Conservation (phyloP, 2,888 invertebrate species). For the Chaetoderma sp. region DNA sequence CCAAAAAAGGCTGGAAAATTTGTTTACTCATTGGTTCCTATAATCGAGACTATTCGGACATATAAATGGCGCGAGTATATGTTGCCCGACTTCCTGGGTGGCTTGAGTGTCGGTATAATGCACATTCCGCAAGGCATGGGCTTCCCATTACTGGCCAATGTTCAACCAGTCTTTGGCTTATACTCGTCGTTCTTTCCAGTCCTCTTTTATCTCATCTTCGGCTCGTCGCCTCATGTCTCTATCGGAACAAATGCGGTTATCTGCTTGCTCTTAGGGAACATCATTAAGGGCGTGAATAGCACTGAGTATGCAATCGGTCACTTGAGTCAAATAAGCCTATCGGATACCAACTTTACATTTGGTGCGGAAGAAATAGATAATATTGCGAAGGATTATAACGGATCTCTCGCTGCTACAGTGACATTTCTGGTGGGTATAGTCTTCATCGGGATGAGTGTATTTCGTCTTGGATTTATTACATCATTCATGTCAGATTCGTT, state of each 20-base stretch:
- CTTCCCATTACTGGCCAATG: slow-evolving; percentile 54
- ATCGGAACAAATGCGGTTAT: slow-evolving; percentile 59
- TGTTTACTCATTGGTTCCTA: too few species aligned
- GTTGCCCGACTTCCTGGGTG: slow-evolving; percentile 49
- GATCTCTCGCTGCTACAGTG: slow-evolving; percentile 53
- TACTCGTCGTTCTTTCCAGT: slow-evolving; percentile 58
- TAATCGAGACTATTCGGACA: slow-evolving; percentile 33
- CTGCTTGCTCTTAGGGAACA: slow-evolving; percentile 54
- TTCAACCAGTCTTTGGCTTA: slow-evolving; percentile 52
- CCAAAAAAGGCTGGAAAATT: too few species aligned
- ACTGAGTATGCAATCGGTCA: too few species aligned
- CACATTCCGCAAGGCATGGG: slow-evolving; percentile 63
- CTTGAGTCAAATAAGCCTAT: too few species aligned
- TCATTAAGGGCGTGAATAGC: slow-evolving; percentile 6
- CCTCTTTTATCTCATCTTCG: slow-evolving; percentile 53
- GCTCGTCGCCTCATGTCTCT: slow-evolving; percentile 52
- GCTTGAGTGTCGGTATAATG: slow-evolving; percentile 56
- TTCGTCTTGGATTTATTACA: slow-evolving; percentile 64
- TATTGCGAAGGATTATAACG: slow-evolving; percentile 24
- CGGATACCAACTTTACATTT: background rate
- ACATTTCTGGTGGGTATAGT: slow-evolving; percentile 57
- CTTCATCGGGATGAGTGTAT: slow-evolving; percentile 56
- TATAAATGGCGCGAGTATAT: slow-evolving; percentile 47
- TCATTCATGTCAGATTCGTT: slow-evolving; percentile 66
- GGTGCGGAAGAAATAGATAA: background rate